Evolutionary conservation across 2,113 vertebrate species (phyloP).

Genomic region (Pitta sordida): DNA sequence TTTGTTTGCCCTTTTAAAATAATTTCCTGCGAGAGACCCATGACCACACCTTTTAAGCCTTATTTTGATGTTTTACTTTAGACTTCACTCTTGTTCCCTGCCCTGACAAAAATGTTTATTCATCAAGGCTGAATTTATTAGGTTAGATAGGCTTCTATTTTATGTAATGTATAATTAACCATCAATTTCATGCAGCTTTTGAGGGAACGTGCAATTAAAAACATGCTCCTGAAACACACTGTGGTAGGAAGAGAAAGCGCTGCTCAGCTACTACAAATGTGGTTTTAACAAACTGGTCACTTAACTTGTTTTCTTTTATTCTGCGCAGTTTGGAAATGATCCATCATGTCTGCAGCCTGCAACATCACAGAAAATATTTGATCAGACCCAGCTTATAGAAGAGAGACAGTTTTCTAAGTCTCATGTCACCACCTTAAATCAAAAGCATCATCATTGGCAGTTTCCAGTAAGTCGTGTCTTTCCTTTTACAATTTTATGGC

Average conservation of each 20-base stretch:
- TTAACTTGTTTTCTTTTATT: not conserved
- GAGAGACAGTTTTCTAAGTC: slow-evolving; percentile 36
- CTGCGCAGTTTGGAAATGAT: slow-evolving; percentile 77
- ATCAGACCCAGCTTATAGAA: slow-evolving; percentile 58
- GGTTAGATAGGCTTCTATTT: not conserved
- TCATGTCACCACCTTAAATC: slow-evolving; percentile 55
- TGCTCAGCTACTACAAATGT: not conserved
- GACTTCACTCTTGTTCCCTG: not conserved
- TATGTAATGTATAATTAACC: not conserved
- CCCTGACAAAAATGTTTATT: not conserved
- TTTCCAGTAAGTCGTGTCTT: slow-evolving; percentile 71
- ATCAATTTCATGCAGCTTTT: not conserved
- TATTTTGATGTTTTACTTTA: not conserved
- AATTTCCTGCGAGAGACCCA: not conserved
- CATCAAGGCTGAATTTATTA: not conserved
- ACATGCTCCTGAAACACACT: not conserved
- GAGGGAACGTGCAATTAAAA: not conserved
- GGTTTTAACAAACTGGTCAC: not conserved
- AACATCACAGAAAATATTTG: slow-evolving; percentile 32
- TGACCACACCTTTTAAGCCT: not conserved
- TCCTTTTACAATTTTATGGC: not conserved
- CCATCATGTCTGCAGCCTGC: slow-evolving; percentile 56
- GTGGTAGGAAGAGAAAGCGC: not conserved
- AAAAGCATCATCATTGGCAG: slow-evolving; percentile 49
- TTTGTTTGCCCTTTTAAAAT: not conserved